Evolutionary conservation across 2,113 vertebrate genomes (phyloP), one percentile per base, ranked within the genome.

Genomic region (Hystrix brachyura): DNA sequence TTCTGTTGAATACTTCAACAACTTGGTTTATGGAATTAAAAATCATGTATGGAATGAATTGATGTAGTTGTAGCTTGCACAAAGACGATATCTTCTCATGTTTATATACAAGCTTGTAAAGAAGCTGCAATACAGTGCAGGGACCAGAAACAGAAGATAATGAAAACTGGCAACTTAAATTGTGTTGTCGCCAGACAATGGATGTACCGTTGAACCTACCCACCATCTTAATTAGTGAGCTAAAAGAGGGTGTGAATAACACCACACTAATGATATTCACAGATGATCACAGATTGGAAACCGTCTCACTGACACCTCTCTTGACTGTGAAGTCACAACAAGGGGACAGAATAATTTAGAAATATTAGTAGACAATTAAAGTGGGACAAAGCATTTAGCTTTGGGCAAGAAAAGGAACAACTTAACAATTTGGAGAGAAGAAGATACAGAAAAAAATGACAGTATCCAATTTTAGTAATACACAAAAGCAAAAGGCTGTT

Each of bases 201-300:
- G 23, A 78, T 27, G 13, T 38, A 55, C n/a, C 29, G 19, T 71
- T 53, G 19, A 46, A 15, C 13, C 19, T 59, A 48, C 34, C 6
- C 23, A 71, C 46, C 19, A 72, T 86, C 48, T 65, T 94, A 55
- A 89, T 93, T 83, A 96, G 57, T 71, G 60, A 95, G 55, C 72
- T 96, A 78, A 93, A 88, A 59, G 51, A 90, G 51, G 34, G 32
- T 94, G 91, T 51, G 59, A 97, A 86, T 89, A 89, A 83, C 46
- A 80, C 38, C 46, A 78, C 18, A 38, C 9, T 83, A 80, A 90
- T 46, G 34, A 84, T 78, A 95, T 96, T 94, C 83, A 96, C 94
- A 94, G 94, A 90, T 21, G 12, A 90, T 57, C 69, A 72, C 96
- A 97, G 80, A 55, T 84, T 94, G 69, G 62, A 94, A 87, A 60